Percentiles rank a stretch among this genome's conserved stretches.
phyloP scores from a whole-genome alignment of 1,140 invertebrate genomes.

The Leptinotarsa lineolata region DNA sequence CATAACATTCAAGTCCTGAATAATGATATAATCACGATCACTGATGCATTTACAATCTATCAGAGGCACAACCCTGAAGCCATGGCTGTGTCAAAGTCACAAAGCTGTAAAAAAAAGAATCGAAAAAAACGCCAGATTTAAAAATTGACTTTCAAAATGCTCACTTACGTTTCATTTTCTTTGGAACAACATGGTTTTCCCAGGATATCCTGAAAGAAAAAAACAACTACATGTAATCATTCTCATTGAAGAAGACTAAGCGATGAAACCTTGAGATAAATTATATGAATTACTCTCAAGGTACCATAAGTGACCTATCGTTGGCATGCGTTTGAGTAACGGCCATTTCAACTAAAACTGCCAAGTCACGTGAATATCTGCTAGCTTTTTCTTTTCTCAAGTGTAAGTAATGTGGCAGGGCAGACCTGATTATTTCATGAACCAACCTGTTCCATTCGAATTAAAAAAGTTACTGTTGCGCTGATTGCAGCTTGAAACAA shows the following conservation, averaged over 20 bases:
- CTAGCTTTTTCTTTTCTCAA: background rate
- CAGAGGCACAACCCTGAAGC: no score
- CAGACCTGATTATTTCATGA: background rate
- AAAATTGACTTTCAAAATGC: background rate
- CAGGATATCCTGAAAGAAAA: background rate
- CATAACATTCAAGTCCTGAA: no score
- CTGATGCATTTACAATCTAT: no score
- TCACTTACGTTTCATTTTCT: conserved; percentile 1
- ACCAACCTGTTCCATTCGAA: background rate
- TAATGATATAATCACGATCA: no score
- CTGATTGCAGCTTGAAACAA: background rate
- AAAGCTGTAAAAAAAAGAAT: no score
- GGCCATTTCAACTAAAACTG: background rate
- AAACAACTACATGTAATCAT: background rate
- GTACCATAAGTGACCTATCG: background rate
- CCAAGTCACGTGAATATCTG: background rate
- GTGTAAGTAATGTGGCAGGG: background rate
- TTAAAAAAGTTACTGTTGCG: background rate
- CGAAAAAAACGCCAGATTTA: no score
- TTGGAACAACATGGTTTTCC: background rate
- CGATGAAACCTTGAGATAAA: background rate
- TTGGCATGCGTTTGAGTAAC: background rate
- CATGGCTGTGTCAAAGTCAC: no score
- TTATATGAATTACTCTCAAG: background rate
- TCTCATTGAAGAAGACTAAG: background rate